Conservation (phyloP, 2,797 vertebrate genomes). For the Melopsittacus undulatus region DNA sequence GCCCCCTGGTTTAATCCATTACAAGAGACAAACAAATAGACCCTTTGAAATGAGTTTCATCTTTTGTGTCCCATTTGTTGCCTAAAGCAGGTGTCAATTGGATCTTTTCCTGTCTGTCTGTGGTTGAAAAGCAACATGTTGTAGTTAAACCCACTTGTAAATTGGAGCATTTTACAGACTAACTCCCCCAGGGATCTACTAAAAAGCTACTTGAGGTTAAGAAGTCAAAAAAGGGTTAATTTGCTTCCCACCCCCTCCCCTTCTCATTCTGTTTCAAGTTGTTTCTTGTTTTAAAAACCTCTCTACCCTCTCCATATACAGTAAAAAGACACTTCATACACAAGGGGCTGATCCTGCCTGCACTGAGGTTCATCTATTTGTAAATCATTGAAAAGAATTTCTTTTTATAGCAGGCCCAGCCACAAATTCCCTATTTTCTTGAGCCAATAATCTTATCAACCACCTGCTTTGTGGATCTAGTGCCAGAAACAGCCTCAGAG, state of each 20-base stretch:
- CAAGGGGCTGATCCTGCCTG: not conserved
- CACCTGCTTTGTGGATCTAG: conserved; percentile 13
- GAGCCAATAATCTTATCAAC: conserved; percentile 47
- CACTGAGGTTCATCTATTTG: conserved; percentile 29
- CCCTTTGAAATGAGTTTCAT: conserved; percentile 70
- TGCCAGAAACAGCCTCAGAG: not conserved
- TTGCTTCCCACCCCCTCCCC: not conserved
- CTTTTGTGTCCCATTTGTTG: conserved; percentile 77
- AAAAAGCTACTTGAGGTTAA: conserved; percentile 43
- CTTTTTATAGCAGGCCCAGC: conserved; percentile 30
- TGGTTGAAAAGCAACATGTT: conserved; percentile 49
- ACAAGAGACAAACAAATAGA: conserved; percentile 71
- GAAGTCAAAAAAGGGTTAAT: conserved; percentile 39
- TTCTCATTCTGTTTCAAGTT: conserved; percentile 8
- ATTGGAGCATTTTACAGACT: conserved; percentile 44
- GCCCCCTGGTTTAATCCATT: conserved; percentile 23
- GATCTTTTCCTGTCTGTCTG: conserved; percentile 68
- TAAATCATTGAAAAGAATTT: conserved; percentile 36
- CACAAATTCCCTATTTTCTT: conserved; percentile 35
- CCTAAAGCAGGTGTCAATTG: conserved; percentile 68
- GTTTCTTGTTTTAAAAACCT: conserved; percentile 44
- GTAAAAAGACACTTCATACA: not conserved
- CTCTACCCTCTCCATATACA: conserved; percentile 25
- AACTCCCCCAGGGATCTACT: not conserved
- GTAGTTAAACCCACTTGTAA: conserved; percentile 66